Evolutionary conservation across 2,888 invertebrate genomes (phyloP), one percentile per base, ranked within the genome.

Genomic region (Pemphredon lugubris): DNA sequence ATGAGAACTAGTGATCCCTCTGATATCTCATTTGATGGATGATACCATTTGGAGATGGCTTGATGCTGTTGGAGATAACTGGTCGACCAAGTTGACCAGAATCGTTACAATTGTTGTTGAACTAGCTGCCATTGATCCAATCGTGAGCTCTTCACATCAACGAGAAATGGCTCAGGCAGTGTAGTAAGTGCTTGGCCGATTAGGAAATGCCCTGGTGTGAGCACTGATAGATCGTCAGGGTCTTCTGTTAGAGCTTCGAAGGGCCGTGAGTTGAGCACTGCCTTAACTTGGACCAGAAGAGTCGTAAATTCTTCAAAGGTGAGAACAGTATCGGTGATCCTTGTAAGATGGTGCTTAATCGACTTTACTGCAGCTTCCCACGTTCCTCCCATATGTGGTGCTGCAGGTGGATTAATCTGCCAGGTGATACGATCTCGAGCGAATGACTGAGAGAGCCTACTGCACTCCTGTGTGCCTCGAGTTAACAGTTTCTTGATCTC

Each of bases 351-450:
- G 82, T 73, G 5, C 65, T 78, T 18, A 75, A 34, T n/a, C 0
- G 64, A 57, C n/a, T 57, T 64, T 13, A 64, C 55, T 0, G 32
- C 54, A 0, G 40, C 73, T 48, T 87, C 84, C 82, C 81, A 83
- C 3, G 81, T 54, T 0, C 85, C 85, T 2, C 83, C 83, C 20
- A 82, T 75, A 48, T 83, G 75, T 2, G 82, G 82, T 1, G 79
- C 72, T 14, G 47, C 50, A 1, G 81, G 70, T 7, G 84, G 79
- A 23, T 73, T 82, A 39, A 85, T 85, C 7, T 73, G 40, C 83
- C 83, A 85, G 7, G 20, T 2, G 4, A 44, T 68, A 0, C 14
- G 21, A 9, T 63, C 18, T 0, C 40, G 9, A 3, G 47, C 7
- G 9, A 55, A 9, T 0, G 11, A 1, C 1, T 11, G n/a, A 1